Conservation (phyloP, 1,140 invertebrate genomes). For the Ridgeia piscesae region DNA sequence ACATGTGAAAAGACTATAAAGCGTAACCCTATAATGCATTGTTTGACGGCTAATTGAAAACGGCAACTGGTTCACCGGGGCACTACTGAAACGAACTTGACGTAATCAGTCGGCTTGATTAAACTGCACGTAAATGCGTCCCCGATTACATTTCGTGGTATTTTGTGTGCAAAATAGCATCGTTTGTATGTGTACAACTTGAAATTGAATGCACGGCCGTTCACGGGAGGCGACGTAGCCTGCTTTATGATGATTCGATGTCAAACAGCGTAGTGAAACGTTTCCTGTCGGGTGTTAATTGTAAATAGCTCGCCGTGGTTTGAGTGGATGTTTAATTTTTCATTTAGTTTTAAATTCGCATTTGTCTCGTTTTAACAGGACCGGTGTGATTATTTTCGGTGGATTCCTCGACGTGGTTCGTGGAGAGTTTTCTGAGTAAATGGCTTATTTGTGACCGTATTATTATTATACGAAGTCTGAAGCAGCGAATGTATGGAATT, state of each 20-base stretch:
- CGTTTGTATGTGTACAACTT: slow-evolving; percentile 1
- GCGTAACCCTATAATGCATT: neutral
- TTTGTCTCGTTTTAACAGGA: neutral
- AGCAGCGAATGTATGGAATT: neutral
- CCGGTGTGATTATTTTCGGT: neutral
- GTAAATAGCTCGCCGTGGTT: neutral
- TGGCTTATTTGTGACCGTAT: neutral
- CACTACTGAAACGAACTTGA: neutral
- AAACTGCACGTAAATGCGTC: neutral
- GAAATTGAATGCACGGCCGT: neutral
- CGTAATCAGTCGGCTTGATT: neutral
- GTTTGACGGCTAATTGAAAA: slow-evolving; percentile 1
- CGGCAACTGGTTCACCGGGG: neutral
- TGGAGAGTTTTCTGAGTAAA: neutral
- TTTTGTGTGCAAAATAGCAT: slow-evolving; percentile 6
- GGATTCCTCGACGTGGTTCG: neutral
- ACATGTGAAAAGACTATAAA: slow-evolving; percentile 1
- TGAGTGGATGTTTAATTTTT: slow-evolving; percentile 1
- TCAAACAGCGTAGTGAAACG: neutral
- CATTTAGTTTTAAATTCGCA: slow-evolving; percentile 1
- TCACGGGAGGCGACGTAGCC: neutral
- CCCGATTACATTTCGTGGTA: neutral
- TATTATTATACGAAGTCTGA: neutral
- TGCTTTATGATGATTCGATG: slow-evolving; percentile 1
- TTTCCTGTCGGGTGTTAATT: neutral